phyloP scores from a whole-genome alignment of 2,888 invertebrate species.

The Drosophila kanekoi region DNA sequence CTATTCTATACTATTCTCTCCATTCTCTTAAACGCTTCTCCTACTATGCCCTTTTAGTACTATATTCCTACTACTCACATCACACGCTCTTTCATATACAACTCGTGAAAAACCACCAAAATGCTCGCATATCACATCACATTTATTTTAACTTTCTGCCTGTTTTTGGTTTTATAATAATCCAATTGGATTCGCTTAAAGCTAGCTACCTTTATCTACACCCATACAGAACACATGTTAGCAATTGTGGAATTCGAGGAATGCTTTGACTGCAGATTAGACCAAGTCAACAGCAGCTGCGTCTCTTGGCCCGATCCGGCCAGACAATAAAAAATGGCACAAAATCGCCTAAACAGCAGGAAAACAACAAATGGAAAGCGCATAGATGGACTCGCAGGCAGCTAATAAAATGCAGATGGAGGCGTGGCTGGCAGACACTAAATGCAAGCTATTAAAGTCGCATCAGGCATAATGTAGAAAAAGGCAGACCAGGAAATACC shows the following conservation, averaged over 20 bases:
- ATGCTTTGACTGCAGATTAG: constrained; percentile 13
- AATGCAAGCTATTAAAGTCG: constrained; percentile 25
- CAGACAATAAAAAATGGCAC: constrained; percentile 7
- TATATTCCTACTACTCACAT: too few relatives aligned
- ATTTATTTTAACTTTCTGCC: too few relatives aligned
- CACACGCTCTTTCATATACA: too few relatives aligned
- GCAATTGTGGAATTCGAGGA: constrained; percentile 8
- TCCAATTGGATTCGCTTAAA: constrained; percentile 2
- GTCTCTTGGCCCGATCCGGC: constrained; percentile 7
- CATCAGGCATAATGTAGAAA: constrained; percentile 9
- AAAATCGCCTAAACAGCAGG: constrained; percentile 5
- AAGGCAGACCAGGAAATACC: neutral
- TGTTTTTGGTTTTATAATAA: too few relatives aligned
- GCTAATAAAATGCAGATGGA: constrained; percentile 41
- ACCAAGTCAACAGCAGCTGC: constrained; percentile 19
- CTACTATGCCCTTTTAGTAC: too few relatives aligned
- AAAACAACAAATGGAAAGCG: neutral
- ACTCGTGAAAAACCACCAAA: too few relatives aligned
- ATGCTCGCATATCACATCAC: too few relatives aligned
- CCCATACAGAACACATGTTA: constrained; percentile 12
- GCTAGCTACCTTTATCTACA: neutral
- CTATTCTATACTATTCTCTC: too few relatives aligned
- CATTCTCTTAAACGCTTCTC: too few relatives aligned
- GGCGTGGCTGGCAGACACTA: constrained; percentile 2
- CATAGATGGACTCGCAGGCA: constrained; percentile 15